Base-by-base conservation (phyloP, 92 coral and sea anemone species). In the Pocillopora meandrina region DNA sequence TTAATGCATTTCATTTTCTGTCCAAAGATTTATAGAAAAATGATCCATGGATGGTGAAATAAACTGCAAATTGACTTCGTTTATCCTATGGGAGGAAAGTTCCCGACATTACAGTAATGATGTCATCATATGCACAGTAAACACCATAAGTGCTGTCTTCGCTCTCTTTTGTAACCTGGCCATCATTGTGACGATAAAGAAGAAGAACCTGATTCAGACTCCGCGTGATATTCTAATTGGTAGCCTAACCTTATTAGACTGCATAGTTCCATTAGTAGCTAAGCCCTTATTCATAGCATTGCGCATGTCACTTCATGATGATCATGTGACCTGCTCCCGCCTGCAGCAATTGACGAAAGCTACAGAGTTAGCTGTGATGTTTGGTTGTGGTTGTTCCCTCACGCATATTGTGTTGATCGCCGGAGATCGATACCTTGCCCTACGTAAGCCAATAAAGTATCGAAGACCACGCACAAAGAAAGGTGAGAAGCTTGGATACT, bases 351-450 rank as follows among this genome's bases (percentile, higher is more conserved):
- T 61, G 82, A 68, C 82, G 31, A 78, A 49, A 12, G 57, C 33
- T 56, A 65, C 82, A 12, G 82, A 78, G 42, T n/a, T 36, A 18
- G 72, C 82, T 19, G 36, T 78, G 10, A 0, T 78, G 42, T 63
- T 78, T 65, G 62, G 57, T 20, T 57, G 47, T 64, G 82, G 82
- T 12, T 78, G 82, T 64, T 78, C 82, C 13, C n/a, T 62, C 9
- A 42, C 35, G 17, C 82, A 64, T 35, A 63, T 78, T 9, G 71
- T 78, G 0, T n/a, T 67, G 60, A 78, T 78, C 65, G 72, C 82
- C n/a, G 57, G 72, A 2, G 82, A 78, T 63, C 71, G 72, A 42
- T 78, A 10, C 72, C 7, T 36, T n/a, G 82, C 82, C 17, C 56
- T 78, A 12, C 13, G 60, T 1, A 36, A 63, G 14, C 72, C 82